A percentile compares a stretch with the other conserved stretches of the same genome.
phyloP scores from a whole-genome alignment of 2,888 invertebrate species.

The Lepas anatifera region DNA sequence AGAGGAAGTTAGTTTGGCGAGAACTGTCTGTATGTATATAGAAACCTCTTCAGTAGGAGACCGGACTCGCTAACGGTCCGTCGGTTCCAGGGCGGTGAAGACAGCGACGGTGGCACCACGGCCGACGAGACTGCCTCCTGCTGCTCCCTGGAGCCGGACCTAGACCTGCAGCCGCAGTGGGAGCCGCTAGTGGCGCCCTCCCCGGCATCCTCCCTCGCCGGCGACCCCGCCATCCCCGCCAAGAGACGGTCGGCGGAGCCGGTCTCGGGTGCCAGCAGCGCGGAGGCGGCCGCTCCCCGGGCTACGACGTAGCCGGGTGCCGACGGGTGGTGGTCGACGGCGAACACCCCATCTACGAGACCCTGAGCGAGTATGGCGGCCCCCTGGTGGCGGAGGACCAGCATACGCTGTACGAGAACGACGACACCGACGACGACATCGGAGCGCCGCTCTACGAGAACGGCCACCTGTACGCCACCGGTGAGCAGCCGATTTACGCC shows the following conservation, averaged over 20 bases:
- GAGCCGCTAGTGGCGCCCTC: neutral
- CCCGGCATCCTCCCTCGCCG: neutral
- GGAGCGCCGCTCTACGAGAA: neutral
- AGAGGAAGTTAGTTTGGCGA: no score
- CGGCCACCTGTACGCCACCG: neutral
- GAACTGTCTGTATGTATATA: no score
- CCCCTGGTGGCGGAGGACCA: neutral
- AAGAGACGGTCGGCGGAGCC: neutral
- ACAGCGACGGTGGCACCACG: neutral
- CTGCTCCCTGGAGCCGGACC: slow-evolving; percentile 1
- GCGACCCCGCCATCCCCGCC: neutral
- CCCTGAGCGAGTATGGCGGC: neutral
- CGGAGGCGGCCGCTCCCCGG: neutral
- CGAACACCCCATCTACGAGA: neutral
- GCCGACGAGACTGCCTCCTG: neutral
- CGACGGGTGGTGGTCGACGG: neutral
- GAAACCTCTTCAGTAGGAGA: no score
- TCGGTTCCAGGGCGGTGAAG: neutral
- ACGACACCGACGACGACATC: neutral
- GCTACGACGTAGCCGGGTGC: neutral
- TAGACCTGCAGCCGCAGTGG: neutral
- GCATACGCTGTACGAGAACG: neutral
- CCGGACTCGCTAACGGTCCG: no score
- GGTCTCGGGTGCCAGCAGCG: neutral
- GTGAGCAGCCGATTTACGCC: neutral